Base-by-base conservation (phyloP, 2,797 vertebrate species). In the Lithobates pipiens region DNA sequence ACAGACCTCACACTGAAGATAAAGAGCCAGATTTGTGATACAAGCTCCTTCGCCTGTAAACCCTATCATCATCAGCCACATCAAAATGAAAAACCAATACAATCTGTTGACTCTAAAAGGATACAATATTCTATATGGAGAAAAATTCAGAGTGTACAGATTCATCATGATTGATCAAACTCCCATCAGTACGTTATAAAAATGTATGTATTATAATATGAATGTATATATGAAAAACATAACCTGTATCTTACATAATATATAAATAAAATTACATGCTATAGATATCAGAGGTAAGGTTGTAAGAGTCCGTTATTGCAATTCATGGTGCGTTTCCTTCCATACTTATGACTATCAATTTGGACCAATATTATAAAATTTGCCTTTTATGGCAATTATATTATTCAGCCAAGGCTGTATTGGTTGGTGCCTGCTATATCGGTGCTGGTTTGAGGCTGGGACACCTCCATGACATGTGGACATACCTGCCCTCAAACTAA, bases 1-100 rank as follows among this genome's bases (percentile, higher is more conserved):
- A 94, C 85, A 94, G 95, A 77, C 91, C 93, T 0, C 88, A 83
- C 73, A 65, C 80, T 0, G 83, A 84, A 23, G 77, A 65, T 7
- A 3, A 46, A 1, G 9, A 32, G 29, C 46, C 85, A 16, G 80
- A 44, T 3, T 57, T 71, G 34, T 77, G 23, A 77, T 71, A 15
- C 1, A 27, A 16, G 16, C n/a, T 67, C 25, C 65, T 3, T 11
- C n/a, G 61, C n/a, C 25, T 4, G 2, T 23, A 65, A 65, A 5
- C 61, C n/a, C 6, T 25, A 3, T 54, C 7, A 8, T 7, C n/a
- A n/a, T n/a, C n/a, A 67, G 21, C 7, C 7, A 21, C 54, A 61
- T 61, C 6, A 54, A 2, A 54, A 54, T 13, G 11, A 3, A 54
- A 18, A 16, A 36, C 18, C 50, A 54, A 18, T 61, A 61, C 21